Conservation (phyloP, 2,113 vertebrate species). For the Rhea americana region DNA sequence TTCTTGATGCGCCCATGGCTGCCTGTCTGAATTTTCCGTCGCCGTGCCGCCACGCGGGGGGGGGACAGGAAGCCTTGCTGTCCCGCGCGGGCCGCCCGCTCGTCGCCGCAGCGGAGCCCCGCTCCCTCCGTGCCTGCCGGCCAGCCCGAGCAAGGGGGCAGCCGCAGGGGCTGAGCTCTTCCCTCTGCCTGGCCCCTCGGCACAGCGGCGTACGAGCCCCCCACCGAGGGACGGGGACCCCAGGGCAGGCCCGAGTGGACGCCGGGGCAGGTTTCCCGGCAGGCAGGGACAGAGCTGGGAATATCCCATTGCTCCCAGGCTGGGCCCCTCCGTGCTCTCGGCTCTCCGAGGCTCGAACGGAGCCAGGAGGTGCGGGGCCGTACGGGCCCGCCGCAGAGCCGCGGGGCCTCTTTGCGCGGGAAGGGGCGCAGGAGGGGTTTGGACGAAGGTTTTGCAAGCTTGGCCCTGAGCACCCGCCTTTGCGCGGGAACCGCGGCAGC, state of each 20-base stretch:
- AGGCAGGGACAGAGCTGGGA: accelerated
- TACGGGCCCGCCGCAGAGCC: not conserved
- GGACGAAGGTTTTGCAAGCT: not conserved
- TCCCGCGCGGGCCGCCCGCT: constrained; percentile 73
- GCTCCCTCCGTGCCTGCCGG: not conserved
- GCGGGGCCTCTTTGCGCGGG: not conserved
- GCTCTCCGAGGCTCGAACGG: not conserved
- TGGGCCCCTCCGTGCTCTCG: not conserved
- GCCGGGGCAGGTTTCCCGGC: not conserved
- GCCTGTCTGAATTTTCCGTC: constrained; percentile 69
- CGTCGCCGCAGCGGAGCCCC: not conserved
- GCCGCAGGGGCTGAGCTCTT: not conserved
- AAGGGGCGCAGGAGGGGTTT: not conserved
- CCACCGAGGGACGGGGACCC: not conserved
- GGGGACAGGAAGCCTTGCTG: constrained; percentile 20
- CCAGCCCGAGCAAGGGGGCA: not conserved
- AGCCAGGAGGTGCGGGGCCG: not conserved
- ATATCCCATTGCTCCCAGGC: not conserved
- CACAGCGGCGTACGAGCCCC: not conserved
- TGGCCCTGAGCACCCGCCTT: accelerated
- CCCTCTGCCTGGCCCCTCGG: not conserved
- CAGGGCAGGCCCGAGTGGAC: not conserved
- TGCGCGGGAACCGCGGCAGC: not conserved
- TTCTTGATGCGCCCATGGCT: not conserved
- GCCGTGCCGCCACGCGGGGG: constrained; percentile 57